phyloP scores from a whole-genome alignment of 1,140 invertebrate genomes.

The Thalassaphorura encarpata region DNA sequence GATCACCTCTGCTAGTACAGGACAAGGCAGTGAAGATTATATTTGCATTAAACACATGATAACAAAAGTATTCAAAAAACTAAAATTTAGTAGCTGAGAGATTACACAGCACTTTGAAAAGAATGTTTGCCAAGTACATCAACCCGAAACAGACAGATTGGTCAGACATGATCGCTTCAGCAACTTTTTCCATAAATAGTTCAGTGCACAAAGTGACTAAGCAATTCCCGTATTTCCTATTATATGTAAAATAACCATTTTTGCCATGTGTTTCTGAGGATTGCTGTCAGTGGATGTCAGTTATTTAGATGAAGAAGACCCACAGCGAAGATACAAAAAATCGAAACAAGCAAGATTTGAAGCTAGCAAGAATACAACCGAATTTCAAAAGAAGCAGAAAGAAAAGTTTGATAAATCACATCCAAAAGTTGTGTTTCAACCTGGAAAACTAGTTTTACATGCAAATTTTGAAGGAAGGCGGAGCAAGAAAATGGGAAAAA shows the following conservation, averaged over 20 bases:
- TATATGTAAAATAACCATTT: conserved; percentile 38
- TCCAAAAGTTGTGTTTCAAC: neutral
- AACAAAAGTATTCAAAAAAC: no score
- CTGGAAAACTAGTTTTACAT: neutral
- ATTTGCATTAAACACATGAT: no score
- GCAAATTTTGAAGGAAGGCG: neutral
- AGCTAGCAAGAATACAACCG: neutral
- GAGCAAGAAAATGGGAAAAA: neutral
- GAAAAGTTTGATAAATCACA: neutral
- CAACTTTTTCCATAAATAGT: conserved; percentile 42
- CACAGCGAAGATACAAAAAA: no score
- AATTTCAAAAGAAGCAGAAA: neutral
- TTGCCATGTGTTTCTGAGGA: conserved; percentile 21
- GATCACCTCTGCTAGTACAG: no score
- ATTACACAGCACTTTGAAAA: conserved; percentile 16
- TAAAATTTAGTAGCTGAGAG: no score
- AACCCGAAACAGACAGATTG: conserved; percentile 38
- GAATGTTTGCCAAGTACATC: conserved; percentile 33
- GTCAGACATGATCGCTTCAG: conserved; percentile 39
- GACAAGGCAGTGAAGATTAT: no score
- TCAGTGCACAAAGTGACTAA: conserved; percentile 38
- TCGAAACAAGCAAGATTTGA: neutral
- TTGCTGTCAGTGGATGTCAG: neutral
- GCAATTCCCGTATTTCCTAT: conserved; percentile 39
- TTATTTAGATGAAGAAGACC: neutral